Base-by-base conservation (phyloP, 2,888 invertebrate genomes). In the Leptopterna dolabrata region DNA sequence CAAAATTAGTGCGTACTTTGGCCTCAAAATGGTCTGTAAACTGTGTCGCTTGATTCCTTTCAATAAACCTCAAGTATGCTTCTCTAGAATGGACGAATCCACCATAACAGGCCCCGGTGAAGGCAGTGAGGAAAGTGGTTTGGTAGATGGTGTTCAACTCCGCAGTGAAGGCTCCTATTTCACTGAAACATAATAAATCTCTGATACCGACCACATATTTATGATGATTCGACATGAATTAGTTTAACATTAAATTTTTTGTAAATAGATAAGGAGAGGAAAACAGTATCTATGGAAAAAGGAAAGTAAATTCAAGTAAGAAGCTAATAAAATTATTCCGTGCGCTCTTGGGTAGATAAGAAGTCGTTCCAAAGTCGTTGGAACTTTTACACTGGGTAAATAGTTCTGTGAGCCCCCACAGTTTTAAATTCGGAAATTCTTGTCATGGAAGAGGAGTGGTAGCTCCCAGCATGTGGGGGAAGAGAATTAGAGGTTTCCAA, bases 21-120 rank as follows among this genome's bases (percentile, higher is more conserved):
- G 96, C 96, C 84, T 95, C 94, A 9, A 94, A 91, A 88, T 95
- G 95, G 82, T 93, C 93, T 81, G 92, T 92, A 91, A 95, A 96
- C 81, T 93, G 93, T 3, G 96, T 95, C 11, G 96, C 96, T 92
- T 96, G 94, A 92, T 96, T 96, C 89, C 93, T 95, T 91, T 94
- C 94, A 91, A 96, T 94, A 90, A 96, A 96, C 90, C 94, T 93
- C 70, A 94, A 89, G 90, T 95, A 95, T 0, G 95, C 93, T 3
- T 91, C 91, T 89, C 93, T 93, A 14, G 95, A 94, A 24, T 93
- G 92, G 1, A 93, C 91, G 90, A 95, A 92, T 36, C 96, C 96
- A 83, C 96, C 96, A 90, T 95, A 93, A 71, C 94, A 89, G 0
- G 93, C 94, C 19, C 96, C 96, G 29, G 94, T 87, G 76, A 95